Percentiles rank a stretch among this genome's conserved stretches.
These are phyloP conservation scores for Acronicta psi DNA, from an alignment of 2,888 invertebrate genomes.

Conservation along the genomic window DNA sequence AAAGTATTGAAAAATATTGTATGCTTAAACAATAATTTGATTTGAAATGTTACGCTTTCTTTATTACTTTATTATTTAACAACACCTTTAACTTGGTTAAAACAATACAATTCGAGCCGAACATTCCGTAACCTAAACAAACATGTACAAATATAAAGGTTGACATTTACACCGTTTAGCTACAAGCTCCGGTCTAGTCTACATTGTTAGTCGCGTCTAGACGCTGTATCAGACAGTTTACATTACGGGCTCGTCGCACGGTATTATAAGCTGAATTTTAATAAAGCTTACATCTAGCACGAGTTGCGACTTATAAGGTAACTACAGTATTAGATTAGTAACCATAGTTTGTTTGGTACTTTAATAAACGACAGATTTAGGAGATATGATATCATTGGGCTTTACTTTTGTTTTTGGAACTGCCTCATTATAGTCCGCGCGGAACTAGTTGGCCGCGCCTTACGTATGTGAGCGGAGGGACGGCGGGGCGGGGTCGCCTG, in stretches of 20 bases:
- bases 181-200: slow-evolving; percentile 20
- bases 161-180: slow-evolving; percentile 1
- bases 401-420: no score
- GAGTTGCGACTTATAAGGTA: slow-evolving; percentile 10
- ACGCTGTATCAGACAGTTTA: slow-evolving; percentile 65
- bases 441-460: no score
- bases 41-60: no score
- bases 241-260: slow-evolving; percentile 44
- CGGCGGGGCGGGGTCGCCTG: no score
- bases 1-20: no score
- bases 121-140: neutral
- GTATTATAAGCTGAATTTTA: slow-evolving; percentile 61
- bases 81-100: neutral
- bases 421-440: no score
- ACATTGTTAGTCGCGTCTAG: slow-evolving; percentile 59
- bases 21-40: no score
- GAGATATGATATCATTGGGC: no score
- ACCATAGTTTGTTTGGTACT: neutral
- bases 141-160: neutral
- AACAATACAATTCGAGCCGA: neutral
- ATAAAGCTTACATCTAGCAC: slow-evolving; percentile 47
- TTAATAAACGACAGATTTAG: neutral
- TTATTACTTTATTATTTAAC: no score
- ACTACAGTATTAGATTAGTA: slow-evolving; percentile 8
- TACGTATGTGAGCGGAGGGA: no score